Evolutionary conservation across 2,888 invertebrate species (phyloP).

Genomic region (Clostera curtula): DNA sequence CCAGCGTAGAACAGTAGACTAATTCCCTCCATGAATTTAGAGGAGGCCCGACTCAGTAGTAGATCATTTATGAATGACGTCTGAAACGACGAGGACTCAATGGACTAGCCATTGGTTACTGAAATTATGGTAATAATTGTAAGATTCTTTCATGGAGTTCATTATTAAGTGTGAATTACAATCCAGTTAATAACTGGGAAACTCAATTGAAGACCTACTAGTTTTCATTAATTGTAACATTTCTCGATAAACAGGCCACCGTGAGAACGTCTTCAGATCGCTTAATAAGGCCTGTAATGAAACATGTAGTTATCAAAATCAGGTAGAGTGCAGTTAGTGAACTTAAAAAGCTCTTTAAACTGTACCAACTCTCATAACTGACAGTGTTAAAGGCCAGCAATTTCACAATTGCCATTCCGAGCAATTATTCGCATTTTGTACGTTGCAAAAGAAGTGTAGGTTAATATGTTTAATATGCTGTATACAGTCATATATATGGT

Average conservation of each 20-base stretch:
- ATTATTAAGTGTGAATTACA: too few relatives aligned
- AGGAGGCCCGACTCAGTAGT: too few relatives aligned
- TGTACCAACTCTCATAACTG: constrained; percentile 39
- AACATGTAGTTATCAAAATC: constrained; percentile 42
- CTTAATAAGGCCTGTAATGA: constrained; percentile 44
- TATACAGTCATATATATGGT: too few relatives aligned
- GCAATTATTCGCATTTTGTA: constrained; percentile 26
- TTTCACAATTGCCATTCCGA: constrained; percentile 37
- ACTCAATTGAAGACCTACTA: constrained; percentile 26
- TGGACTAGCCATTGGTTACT: too few relatives aligned
- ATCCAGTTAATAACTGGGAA: too few relatives aligned
- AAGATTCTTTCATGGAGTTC: too few relatives aligned
- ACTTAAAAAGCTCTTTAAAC: constrained; percentile 48
- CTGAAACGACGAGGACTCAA: too few relatives aligned
- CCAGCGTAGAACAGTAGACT: too few relatives aligned
- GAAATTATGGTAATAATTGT: too few relatives aligned
- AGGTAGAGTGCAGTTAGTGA: constrained; percentile 37
- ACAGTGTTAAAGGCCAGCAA: constrained; percentile 38
- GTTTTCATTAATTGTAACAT: constrained; percentile 33
- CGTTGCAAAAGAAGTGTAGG: constrained; percentile 26
- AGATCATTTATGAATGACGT: too few relatives aligned
- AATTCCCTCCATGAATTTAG: too few relatives aligned
- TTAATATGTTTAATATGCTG: too few relatives aligned
- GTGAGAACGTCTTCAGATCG: constrained; percentile 34
- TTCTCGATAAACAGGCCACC: constrained; percentile 24